Percentiles rank a stretch among this genome's conserved stretches.
Conservation (phyloP, 2,113 vertebrate genomes). For the Pyrgilauda ruficollis region DNA sequence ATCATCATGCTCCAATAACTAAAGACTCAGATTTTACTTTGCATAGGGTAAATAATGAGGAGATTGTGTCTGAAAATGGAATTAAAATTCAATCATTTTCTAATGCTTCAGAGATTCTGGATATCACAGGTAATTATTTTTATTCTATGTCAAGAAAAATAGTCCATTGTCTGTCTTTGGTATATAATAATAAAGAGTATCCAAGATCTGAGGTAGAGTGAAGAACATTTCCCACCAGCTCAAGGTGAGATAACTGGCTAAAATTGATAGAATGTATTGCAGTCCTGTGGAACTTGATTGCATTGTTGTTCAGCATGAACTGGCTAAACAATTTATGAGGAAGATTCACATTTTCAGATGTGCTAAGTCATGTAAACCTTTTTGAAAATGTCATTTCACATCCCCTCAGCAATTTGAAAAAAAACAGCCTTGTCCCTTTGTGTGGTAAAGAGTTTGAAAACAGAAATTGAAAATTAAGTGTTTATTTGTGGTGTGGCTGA, state of each 20-base stretch:
- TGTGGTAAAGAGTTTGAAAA: not conserved
- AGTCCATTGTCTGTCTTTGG: not conserved
- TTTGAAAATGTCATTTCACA: not conserved
- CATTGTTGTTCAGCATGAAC: not conserved
- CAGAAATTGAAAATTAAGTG: not conserved
- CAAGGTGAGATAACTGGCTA: not conserved
- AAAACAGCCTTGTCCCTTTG: not conserved
- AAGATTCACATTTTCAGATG: not conserved
- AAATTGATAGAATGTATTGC: not conserved
- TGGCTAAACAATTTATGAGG: not conserved
- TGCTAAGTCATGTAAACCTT: not conserved
- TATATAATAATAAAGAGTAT: not conserved
- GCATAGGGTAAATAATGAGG: conserved; percentile 47
- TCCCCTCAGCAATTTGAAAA: not conserved
- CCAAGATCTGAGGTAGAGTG: not conserved
- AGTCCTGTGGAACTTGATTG: not conserved
- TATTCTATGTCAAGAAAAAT: conserved; percentile 42
- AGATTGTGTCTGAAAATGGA: conserved; percentile 66
- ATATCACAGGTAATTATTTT: conserved; percentile 79
- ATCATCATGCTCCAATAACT: conserved; percentile 46
- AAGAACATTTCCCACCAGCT: not conserved
- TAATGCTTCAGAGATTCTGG: conserved; percentile 72
- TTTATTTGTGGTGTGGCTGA: not conserved
- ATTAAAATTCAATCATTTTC: conserved; percentile 76
- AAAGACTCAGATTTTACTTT: conserved; percentile 65